Base-by-base conservation (phyloP, 2,888 invertebrate genomes). In the Kuschelorhynchus macadamiae region DNA sequence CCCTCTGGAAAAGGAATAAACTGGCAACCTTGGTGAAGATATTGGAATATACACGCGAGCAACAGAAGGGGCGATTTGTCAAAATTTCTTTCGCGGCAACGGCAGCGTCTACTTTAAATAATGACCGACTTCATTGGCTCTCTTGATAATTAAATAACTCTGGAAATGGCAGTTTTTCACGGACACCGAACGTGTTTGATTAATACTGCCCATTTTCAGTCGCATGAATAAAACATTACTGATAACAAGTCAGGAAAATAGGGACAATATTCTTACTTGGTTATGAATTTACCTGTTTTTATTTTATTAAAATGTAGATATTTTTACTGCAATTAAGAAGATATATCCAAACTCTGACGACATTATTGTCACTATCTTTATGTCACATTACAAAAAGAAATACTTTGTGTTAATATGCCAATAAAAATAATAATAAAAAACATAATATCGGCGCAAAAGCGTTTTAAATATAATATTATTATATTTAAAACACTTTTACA, bases 61-160 rank as follows among this genome's bases (percentile, higher is more conserved):
- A 25, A 21, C 53, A 17, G 49, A 12, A 12, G 39, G 20, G 67
- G 52, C 67, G 63, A 67, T 67, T 67, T 67, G 67, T 67, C 67
- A 67, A 67, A 67, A 50, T 67, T 67, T 63, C 63, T 57, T 63
- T 63, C 46, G 33, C 67, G 17, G 20, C 17, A 32, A 12, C 53
- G 14, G 8, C 36, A 17, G 41, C 56, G 56, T 49, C 67, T 63
- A 67, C 62, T 63, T 68, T 64, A 64, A 68, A 68, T 68, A 69
- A 69, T 69, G 69, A 44, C 61, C 61, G 69, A 53, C 52, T 69
- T 69, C 65, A 65, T 69, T 69, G 69, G 56, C 69, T 61, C 59
- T 65, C 65, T 50, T 47, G 64, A 69, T 69, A 69, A 69, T 69
- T 69, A 69, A 69, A 69, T 69, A 69, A 69, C 69, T 68, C 53